These are phyloP conservation scores for Melinaea marsaeus DNA, from an alignment of 2,888 invertebrate species.

Conservation along the genomic window DNA sequence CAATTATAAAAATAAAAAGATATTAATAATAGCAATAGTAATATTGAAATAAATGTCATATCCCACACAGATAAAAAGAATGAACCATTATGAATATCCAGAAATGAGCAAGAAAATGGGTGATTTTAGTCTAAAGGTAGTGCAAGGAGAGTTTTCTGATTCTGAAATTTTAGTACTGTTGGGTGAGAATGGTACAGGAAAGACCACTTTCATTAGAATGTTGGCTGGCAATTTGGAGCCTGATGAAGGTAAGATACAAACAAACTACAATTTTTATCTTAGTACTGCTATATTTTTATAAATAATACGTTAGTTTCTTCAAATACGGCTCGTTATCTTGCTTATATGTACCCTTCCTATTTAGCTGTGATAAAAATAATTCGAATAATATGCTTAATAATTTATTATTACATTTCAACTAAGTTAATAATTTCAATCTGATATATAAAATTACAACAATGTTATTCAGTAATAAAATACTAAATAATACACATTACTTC, in stretches of 20 bases:
- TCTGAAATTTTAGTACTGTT: conserved; percentile 98
- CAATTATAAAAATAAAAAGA: not conserved
- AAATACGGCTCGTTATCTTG: no score
- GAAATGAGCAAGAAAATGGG: conserved; percentile 92
- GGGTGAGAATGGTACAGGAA: conserved; percentile 99
- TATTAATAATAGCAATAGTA: conserved; percentile 1
- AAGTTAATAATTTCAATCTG: not conserved
- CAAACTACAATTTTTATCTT: not conserved
- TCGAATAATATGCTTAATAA: no score
- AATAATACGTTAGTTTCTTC: not conserved
- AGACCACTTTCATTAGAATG: conserved; percentile 99
- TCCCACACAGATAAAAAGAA: conserved; percentile 84
- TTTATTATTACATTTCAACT: no score
- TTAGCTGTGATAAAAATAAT: not conserved
- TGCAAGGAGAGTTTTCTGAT: conserved; percentile 97
- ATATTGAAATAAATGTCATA: not conserved
- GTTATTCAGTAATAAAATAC: no score
- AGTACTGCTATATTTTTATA: not conserved
- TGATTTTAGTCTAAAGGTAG: conserved; percentile 86
- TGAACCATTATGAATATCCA: conserved; percentile 98
- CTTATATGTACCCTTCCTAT: not conserved
- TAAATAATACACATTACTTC: no score
- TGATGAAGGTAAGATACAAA: conserved; percentile 80
- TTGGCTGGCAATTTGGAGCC: conserved; percentile 96
- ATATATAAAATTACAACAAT: no score